These are phyloP conservation scores for Rhopalosiphum maidis DNA, from an alignment of 1,140 invertebrate genomes.

Conservation along the genomic window DNA sequence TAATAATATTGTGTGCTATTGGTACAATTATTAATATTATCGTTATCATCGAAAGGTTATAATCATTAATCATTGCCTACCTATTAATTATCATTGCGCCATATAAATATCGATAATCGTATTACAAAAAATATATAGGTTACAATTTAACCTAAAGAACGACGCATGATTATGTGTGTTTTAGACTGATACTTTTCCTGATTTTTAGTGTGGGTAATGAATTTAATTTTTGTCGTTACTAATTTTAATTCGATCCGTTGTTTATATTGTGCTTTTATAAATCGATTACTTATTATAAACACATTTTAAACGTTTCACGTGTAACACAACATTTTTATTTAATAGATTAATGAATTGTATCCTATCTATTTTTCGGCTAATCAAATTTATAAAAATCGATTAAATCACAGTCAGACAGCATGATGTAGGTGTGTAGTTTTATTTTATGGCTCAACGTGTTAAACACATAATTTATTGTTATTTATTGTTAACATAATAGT, in stretches of 20 bases:
- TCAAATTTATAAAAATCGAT: not conserved
- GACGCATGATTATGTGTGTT: not conserved
- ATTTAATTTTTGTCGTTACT: not conserved
- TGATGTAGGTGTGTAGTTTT: not conserved
- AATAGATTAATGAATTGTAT: not conserved
- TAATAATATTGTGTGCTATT: not conserved
- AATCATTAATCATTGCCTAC: not conserved
- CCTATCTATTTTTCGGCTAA: not conserved
- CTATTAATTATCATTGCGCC: not conserved
- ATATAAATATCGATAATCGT: constrained; percentile 1
- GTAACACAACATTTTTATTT: not conserved
- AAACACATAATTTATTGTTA: not conserved
- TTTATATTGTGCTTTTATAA: not conserved
- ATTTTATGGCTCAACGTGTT: not conserved
- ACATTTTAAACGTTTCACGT: not conserved
- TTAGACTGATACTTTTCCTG: not conserved
- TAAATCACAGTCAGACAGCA: not conserved
- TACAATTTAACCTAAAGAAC: not conserved
- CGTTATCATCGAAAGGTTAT: not conserved
- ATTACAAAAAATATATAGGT: not conserved
- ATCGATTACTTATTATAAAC: not conserved
- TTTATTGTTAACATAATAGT: not conserved
- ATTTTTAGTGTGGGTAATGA: not conserved
- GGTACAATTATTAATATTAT: not conserved
- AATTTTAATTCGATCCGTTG: not conserved